Base-by-base conservation (phyloP, 92 coral and sea anemone species). In the Phenganax marumi region DNA sequence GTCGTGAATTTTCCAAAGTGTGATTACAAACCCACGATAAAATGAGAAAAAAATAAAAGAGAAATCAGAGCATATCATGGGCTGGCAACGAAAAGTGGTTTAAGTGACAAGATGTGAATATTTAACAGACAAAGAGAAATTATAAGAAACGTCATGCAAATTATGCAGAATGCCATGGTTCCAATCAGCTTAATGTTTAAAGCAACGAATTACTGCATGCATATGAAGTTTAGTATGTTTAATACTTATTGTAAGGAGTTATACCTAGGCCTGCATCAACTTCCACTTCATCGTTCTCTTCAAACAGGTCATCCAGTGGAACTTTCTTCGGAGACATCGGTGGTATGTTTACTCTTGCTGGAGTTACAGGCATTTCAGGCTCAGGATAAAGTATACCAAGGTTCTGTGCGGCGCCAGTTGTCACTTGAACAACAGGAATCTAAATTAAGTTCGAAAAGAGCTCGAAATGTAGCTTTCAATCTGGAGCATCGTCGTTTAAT, bases 361-460 rank as follows among this genome's bases (percentile, higher is more conserved):
- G 21, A 12, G 1, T 39, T 19, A 51, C 79, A 10, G 61, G 23
- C 9, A 7, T 39, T 19, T 74, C 79, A 10, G 61, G 23, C 4
- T 74, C 62, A 51, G 79, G 79, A 19, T 8, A 74, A 2, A 74
- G 61, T 18, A 74, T 74, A 6, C 64, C 79, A 52, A 74, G 61
- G 25, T 74, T 74, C 18, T 54, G 79, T 14, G 62, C 79, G 24
- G 79, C 60, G 0, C 79, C 79, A 11, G 17, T 74, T 74, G 79
- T 22, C 47, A 74, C 53, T 74, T 39, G 43, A 52, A 25, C 48
- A 21, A 24, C 56, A 2, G 58, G 25, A 2, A 72, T 49, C 55
- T 49, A 50, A 8, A 49, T 33, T 33, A 33, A 16, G 19, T 8
- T 26, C 58, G 47, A 72, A 48, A 33, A 74, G 11, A 63, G 25